Base-by-base conservation (phyloP, 2,797 vertebrate species). In the Crenichthys baileyi region DNA sequence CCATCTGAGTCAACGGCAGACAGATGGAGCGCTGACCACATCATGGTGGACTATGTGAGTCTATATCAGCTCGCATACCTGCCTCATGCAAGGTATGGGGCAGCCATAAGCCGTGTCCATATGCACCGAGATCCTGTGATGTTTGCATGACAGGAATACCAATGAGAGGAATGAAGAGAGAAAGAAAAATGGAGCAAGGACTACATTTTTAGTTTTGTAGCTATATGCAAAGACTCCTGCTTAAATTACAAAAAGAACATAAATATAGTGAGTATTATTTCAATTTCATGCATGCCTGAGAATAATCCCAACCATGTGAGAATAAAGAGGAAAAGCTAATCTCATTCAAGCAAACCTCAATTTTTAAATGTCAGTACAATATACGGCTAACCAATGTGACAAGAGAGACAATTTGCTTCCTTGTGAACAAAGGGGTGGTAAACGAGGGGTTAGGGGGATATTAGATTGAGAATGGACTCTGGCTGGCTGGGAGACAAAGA, bases 401-500 rank as follows among this genome's bases (percentile, higher is more conserved):
- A 78, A 76, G 71, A 85, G 82, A 82, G 85, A 88, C 86, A 92
- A 84, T 85, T 91, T 85, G 91, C 92, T 92, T 93, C 84, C 85
- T 39, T 92, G 89, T 48, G 63, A 60, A 70, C 67, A 46, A 26
- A 83, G 24, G 72, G 84, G 84, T 55, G 26, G 84, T 71, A 90
- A 91, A 89, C 84, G 70, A 83, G 80, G 68, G 41, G 41, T 76
- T 67, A 79, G 36, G 76, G 50, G 63, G 80, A 73, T 46, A 88
- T 7, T 4, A 51, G 91, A 82, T n/a, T 0, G 88, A 92, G 90
- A 88, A 3, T 83, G 93, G 93, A 91, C 94, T 92, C 95, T 95
- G 94, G 93, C 93, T 90, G 78, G 79, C 83, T 44, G 39, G 22
- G 22, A 94, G 91, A 95, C 95, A 95, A 95, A 95, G 92, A 78